phyloP scores from a whole-genome alignment of 2,888 invertebrate genomes.

The Noctua comes region DNA sequence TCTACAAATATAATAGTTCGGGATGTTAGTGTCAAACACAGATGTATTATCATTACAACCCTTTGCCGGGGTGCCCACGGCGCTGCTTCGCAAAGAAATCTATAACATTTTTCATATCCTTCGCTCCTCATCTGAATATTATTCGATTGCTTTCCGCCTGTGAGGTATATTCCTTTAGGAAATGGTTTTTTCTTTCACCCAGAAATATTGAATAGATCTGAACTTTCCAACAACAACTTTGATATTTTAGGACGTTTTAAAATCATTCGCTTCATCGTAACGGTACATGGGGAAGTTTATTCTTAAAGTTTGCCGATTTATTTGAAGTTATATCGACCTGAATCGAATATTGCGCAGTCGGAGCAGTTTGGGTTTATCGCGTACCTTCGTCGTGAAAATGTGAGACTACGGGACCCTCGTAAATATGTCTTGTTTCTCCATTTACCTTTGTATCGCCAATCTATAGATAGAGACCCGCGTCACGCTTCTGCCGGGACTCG shows the following conservation, averaged over 20 bases:
- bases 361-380: conserved; percentile 70
- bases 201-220: conserved; percentile 70
- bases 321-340: conserved; percentile 66
- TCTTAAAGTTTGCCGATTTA: conserved; percentile 63
- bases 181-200: conserved; percentile 74
- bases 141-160: conserved; percentile 77
- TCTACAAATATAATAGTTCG: neutral
- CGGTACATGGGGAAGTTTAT: conserved; percentile 45
- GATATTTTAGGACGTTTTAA: conserved; percentile 64
- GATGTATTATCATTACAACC: conserved; percentile 63
- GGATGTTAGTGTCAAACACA: conserved; percentile 50
- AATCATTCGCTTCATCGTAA: conserved; percentile 60
- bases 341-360: conserved; percentile 70
- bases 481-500: conserved; percentile 76
- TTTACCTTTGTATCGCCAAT: conserved; percentile 77
- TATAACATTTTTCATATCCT: conserved; percentile 76
- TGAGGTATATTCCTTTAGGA: conserved; percentile 70
- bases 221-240: conserved; percentile 61
- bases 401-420: conserved; percentile 76
- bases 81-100: conserved; percentile 68
- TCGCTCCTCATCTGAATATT: conserved; percentile 78
- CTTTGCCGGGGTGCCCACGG: conserved; percentile 59
- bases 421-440: conserved; percentile 80
- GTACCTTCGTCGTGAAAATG: conserved; percentile 71
- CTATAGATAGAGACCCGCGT: conserved; percentile 73